Evolutionary conservation across 2,888 invertebrate genomes (phyloP).

Genomic region (Agelastica alni): DNA sequence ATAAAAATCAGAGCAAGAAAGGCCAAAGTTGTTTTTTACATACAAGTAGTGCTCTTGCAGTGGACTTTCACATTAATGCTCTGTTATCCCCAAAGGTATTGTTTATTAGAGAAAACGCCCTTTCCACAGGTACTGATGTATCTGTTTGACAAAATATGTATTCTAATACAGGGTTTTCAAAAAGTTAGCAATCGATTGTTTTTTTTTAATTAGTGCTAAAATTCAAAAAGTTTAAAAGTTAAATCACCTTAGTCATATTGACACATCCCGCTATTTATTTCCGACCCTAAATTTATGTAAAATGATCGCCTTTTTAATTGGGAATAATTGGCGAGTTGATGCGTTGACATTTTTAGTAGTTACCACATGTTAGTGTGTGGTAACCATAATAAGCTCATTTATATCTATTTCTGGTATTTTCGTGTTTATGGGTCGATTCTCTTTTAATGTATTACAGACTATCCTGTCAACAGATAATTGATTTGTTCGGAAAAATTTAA

Average conservation of each 20-base stretch:
- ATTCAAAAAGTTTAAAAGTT: too few species aligned
- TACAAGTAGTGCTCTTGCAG: too few species aligned
- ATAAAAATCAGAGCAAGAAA: too few species aligned
- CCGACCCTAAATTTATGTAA: slow-evolving; percentile 19
- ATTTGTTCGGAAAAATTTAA: slow-evolving; percentile 10
- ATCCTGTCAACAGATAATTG: slow-evolving; percentile 10
- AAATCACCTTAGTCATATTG: neutral
- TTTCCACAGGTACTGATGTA: too few species aligned
- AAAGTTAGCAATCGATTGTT: too few species aligned
- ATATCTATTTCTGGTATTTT: slow-evolving; percentile 20
- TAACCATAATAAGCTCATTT: slow-evolving; percentile 28
- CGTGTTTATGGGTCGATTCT: slow-evolving; percentile 11
- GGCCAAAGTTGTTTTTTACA: too few species aligned
- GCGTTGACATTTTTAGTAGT: slow-evolving; percentile 47
- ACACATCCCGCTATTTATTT: neutral
- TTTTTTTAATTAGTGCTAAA: too few species aligned
- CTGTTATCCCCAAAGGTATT: too few species aligned
- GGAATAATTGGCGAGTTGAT: slow-evolving; percentile 42
- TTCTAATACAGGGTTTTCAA: too few species aligned
- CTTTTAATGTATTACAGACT: slow-evolving; percentile 14
- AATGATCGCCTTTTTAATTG: slow-evolving; percentile 50
- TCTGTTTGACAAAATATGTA: too few species aligned
- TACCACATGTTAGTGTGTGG: slow-evolving; percentile 35
- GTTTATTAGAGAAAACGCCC: too few species aligned
- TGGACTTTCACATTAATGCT: too few species aligned